Conservation (phyloP, 2,113 vertebrate genomes). For the Synodontis membranacea region DNA sequence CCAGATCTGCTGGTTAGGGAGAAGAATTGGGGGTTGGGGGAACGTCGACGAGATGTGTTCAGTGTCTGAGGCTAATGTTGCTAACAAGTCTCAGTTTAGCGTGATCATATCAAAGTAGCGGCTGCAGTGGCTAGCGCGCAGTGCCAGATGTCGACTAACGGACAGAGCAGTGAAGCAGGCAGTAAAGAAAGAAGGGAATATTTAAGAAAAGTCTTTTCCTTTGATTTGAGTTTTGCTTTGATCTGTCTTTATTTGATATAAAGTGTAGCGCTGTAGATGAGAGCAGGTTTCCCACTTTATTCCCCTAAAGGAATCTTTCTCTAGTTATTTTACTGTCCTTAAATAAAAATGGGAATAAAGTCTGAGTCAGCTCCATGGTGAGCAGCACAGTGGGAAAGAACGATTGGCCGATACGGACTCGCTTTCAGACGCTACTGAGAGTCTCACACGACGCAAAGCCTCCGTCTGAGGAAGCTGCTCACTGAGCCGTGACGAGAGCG, state of each 20-base stretch:
- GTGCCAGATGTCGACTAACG: not conserved
- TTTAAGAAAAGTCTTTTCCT: not conserved
- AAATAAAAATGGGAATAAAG: too few relatives aligned
- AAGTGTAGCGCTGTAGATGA: not conserved
- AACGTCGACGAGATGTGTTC: not conserved
- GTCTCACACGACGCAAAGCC: too few relatives aligned
- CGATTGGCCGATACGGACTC: too few relatives aligned
- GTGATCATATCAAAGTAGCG: not conserved
- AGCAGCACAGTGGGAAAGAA: too few relatives aligned
- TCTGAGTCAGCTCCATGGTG: too few relatives aligned
- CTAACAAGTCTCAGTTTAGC: not conserved
- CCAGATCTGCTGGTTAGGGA: conserved; percentile 59
- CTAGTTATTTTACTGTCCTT: too few relatives aligned
- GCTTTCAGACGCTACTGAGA: too few relatives aligned
- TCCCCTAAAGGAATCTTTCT: too few relatives aligned
- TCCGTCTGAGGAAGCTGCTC: too few relatives aligned
- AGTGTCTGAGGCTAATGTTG: conserved; percentile 1
- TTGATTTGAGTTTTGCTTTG: not conserved
- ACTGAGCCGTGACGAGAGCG: too few relatives aligned
- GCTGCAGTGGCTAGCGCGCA: not conserved
- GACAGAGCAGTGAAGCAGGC: not conserved
- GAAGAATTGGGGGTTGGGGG: conserved; percentile 14
- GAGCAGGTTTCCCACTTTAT: not conserved
- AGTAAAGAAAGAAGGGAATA: not conserved
- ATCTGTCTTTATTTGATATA: not conserved